Base-by-base conservation (phyloP, 2,888 invertebrate species). In the Agrilus biguttatus region DNA sequence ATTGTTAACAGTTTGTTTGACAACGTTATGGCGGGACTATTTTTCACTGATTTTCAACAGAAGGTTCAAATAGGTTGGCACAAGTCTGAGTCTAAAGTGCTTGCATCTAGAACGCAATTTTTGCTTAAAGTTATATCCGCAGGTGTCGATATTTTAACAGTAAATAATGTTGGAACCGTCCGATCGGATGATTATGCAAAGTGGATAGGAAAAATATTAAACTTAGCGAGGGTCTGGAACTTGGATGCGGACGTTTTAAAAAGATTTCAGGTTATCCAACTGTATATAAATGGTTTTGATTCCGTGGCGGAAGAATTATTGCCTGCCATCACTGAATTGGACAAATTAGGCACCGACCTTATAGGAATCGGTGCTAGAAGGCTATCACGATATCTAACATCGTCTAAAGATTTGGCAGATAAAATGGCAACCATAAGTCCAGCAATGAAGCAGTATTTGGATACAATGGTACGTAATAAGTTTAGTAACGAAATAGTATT, bases 291-390 rank as follows among this genome's bases (percentile, higher is more conserved):
- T 55, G 79, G 80, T 13, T 78, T 74, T 55, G 78, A 80, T 61
- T 56, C 60, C 4, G 60, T 78, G 38, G 78, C 75, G 5, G 72
- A 71, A 51, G 69, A 81, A 69, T 68, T 83, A 40, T 66, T 86
- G 28, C 64, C 74, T 12, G 69, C 77, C 14, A 74, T 90, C 5
- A 74, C 73, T 43, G 80, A 86, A 47, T 75, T 77, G n/a, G 77
- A 77, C 53, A 66, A 73, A 36, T 47, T 92, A 44, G 78, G 87
- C 8, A 70, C 75, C 1, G 75, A 83, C 49, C 68, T 95, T 45
- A 64, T 92, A 21, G 76, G 80, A 21, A 77, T 93, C 42, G 85
- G 83, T n/a, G 88, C 85, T 6, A 80, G 84, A 59, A 73, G 93
- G 49, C 65, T 93, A 46, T 78, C 79, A 60, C 72, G 78, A 37